Conservation (phyloP, 2,888 invertebrate species). For the Platypus cylindrus region DNA sequence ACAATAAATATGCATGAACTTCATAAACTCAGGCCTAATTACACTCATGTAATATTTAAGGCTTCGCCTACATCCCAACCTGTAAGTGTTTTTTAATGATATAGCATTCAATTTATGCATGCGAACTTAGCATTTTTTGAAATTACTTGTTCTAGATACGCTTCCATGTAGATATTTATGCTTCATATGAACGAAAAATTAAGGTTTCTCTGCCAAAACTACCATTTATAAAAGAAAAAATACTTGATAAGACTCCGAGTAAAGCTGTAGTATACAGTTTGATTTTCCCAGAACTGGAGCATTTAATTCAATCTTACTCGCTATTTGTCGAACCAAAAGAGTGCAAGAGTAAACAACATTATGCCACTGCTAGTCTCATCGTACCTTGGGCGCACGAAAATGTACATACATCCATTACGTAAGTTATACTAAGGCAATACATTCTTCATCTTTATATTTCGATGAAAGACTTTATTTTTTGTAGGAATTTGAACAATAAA, state of each 20-base stretch:
- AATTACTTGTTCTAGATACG: constrained; percentile 38
- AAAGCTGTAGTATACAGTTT: constrained; percentile 49
- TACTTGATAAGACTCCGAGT: constrained; percentile 43
- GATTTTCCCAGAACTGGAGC: constrained; percentile 42
- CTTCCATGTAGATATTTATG: constrained; percentile 52
- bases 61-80: constrained; percentile 49
- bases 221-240: constrained; percentile 26
- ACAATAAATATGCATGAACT: constrained; percentile 50
- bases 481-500: constrained; percentile 33
- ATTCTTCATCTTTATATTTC: no score
- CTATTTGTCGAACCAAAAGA: constrained; percentile 44
- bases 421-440: constrained; percentile 27
- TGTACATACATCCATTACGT: constrained; percentile 48
- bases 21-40: constrained; percentile 37
- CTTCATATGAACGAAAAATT: constrained; percentile 32
- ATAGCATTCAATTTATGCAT: constrained; percentile 1
- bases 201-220: constrained; percentile 27
- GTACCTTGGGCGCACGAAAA: constrained; percentile 56
- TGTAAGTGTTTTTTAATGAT: constrained; percentile 32
- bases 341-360: constrained; percentile 38
- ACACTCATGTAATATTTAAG: constrained; percentile 60
- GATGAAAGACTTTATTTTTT: constrained; percentile 25
- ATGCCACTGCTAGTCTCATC: constrained; percentile 46
- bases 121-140: constrained; percentile 3
- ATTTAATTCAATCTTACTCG: constrained; percentile 46